Percentiles rank a stretch among this genome's conserved stretches.
These are phyloP conservation scores for Sphenodon punctatus DNA, from an alignment of 2,797 vertebrate species.

Conservation along the genomic window DNA sequence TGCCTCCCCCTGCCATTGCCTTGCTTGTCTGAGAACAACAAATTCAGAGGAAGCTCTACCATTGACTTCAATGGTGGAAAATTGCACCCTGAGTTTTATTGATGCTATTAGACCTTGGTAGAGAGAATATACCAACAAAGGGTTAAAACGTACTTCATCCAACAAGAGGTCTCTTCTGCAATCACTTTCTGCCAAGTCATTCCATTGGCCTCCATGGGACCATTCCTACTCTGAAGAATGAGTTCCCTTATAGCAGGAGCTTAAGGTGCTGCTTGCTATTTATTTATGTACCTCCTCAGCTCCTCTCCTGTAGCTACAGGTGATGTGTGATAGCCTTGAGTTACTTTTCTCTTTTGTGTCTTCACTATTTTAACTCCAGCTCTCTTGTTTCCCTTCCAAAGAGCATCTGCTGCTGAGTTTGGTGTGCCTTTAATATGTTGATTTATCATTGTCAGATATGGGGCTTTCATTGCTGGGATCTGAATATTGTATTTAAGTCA, in stretches of 20 bases:
- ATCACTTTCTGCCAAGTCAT: too few relatives aligned
- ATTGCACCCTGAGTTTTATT: too few relatives aligned
- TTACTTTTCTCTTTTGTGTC: constrained; percentile 44
- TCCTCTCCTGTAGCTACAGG: constrained; percentile 25
- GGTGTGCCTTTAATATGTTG: constrained; percentile 69
- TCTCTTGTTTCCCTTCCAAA: constrained; percentile 47
- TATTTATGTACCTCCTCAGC: constrained; percentile 7
- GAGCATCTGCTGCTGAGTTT: constrained; percentile 60
- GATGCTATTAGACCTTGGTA: neutral
- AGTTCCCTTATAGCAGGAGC: too few relatives aligned
- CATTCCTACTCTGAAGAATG: too few relatives aligned
- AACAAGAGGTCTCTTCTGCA: too few relatives aligned
- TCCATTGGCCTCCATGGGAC: too few relatives aligned
- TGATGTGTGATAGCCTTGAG: constrained; percentile 4
- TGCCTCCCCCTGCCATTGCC: too few relatives aligned
- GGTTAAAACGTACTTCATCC: too few relatives aligned
- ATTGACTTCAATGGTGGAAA: too few relatives aligned
- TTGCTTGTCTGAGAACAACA: too few relatives aligned
- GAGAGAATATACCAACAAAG: neutral
- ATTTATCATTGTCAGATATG: constrained; percentile 71
- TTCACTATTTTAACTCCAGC: constrained; percentile 36
- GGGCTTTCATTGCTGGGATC: constrained; percentile 69
- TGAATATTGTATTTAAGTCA: constrained; percentile 74
- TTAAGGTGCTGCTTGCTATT: neutral
- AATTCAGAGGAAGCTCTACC: too few relatives aligned